These are phyloP conservation scores for Ellobium chinense DNA, from an alignment of 2,888 invertebrate genomes.

Conservation along the genomic window DNA sequence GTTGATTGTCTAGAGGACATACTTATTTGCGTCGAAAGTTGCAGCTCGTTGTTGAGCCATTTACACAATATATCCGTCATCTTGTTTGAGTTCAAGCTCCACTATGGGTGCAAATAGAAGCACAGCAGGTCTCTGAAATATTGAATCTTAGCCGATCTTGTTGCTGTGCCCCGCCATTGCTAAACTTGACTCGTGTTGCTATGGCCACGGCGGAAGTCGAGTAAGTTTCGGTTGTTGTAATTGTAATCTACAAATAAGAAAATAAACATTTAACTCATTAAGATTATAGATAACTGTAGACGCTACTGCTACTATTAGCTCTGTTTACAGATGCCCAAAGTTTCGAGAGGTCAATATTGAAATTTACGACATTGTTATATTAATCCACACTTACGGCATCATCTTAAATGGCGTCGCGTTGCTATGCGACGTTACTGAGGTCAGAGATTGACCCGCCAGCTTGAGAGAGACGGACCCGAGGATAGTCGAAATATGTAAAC, in stretches of 20 bases:
- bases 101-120: background rate
- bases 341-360: background rate
- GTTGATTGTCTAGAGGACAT: conserved; percentile 55
- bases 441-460: background rate
- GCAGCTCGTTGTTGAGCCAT: conserved; percentile 78
- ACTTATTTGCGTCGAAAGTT: conserved; percentile 73
- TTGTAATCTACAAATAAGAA: no score
- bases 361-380: background rate
- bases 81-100: conserved; percentile 45
- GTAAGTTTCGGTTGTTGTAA: background rate
- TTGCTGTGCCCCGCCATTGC: background rate
- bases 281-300: no score
- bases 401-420: conserved; percentile 1
- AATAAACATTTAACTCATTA: no score
- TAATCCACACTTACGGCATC: no score
- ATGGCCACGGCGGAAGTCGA: background rate
- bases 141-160: background rate
- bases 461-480: background rate
- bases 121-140: background rate
- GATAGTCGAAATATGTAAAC: conserved; percentile 5
- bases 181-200: background rate
- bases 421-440: conserved; percentile 28
- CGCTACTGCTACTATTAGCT: no score
- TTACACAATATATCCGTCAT: conserved; percentile 78
- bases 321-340: no score